These are phyloP conservation scores for Brachirus orientalis DNA, from an alignment of 2,113 vertebrate genomes.

Conservation along the genomic window DNA sequence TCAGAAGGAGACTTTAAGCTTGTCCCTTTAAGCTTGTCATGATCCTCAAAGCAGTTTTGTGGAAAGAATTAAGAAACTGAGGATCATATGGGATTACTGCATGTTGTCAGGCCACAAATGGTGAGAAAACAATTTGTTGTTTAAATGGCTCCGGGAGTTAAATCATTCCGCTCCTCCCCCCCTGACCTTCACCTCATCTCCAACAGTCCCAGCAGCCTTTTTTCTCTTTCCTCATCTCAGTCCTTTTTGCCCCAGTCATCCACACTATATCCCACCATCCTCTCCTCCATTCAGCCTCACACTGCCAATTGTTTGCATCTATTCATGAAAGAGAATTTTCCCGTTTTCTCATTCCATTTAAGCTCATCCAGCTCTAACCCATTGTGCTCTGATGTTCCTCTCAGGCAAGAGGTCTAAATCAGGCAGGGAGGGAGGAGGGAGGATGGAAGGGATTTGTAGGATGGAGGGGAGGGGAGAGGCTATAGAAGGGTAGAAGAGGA, in stretches of 20 bases:
- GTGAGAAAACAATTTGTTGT: conserved; percentile 25
- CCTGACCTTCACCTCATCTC: conserved; percentile 51
- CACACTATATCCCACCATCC: conserved; percentile 40
- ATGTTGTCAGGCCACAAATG: conserved; percentile 19
- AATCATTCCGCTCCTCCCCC: conserved; percentile 14
- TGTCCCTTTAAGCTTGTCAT: not conserved
- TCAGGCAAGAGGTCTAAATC: conserved; percentile 73
- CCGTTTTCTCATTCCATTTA: conserved; percentile 79
- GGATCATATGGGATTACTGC: conserved; percentile 18
- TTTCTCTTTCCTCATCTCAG: conserved; percentile 18
- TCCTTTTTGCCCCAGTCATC: conserved; percentile 17
- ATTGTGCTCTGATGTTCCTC: conserved; percentile 74
- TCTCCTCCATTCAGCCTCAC: conserved; percentile 36
- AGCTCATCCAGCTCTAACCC: conserved; percentile 70
- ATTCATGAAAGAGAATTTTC: conserved; percentile 80
- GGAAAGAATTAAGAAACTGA: conserved; percentile 8
- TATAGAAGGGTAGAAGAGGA: conserved; percentile 17
- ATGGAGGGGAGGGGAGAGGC: conserved; percentile 16
- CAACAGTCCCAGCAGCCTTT: conserved; percentile 22
- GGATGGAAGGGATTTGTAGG: conserved; percentile 12
- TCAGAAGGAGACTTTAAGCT: too few relatives aligned
- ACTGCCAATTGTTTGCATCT: conserved; percentile 68
- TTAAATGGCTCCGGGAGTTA: conserved; percentile 13
- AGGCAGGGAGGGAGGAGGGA: conserved; percentile 47
- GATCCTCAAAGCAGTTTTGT: conserved; percentile 22